Base-by-base conservation (phyloP, 2,797 vertebrate genomes). In the Mus spretus region DNA sequence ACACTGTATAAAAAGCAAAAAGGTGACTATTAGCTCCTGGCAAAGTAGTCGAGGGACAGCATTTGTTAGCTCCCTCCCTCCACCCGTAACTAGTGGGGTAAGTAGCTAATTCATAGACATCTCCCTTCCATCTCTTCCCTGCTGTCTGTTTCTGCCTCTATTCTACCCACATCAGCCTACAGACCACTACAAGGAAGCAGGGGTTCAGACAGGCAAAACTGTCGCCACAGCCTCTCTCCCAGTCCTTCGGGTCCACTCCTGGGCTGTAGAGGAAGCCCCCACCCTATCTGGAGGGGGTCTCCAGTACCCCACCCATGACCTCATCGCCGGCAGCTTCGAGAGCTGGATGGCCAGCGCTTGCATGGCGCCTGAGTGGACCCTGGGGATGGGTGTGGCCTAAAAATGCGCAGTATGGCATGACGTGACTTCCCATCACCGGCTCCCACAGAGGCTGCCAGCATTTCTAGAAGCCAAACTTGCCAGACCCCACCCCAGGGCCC, bases 291-390 rank as follows among this genome's bases (percentile, higher is more conserved):
- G 83, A 95, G 55, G 89, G 95, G 96, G 95, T 97, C 97, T 96
- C 90, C 50, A 6, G 81, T 90, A 65, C 95, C 95, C 94, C 97
- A 96, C 95, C 97, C 95, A 94, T 98, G 97, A 98, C 96, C 84
- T 98, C 98, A 98, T 89, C 10, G 9, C 91, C 94, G 89, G 80
- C 96, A 88, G 98, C 80, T 5, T 4, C 0, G 50, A 79, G n/a
- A 75, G 86, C 85, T 34, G 94, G 94, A 72, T 53, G 83, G 96
- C 96, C 63, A 17, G 95, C 28, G 31, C 57, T 95, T 94, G 65
- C 86, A 70, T 93, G 96, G 98, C 85, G 97, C 97, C 97, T 84
- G 85, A 97, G 94, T 11, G 55, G 53, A n/a, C 98, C 94, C 97
- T 14, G 12, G 98, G 97, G 97, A 96, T 3, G 97, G 97, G 97